Base-by-base conservation (phyloP, 1,140 invertebrate genomes). In the Drosophila erecta region DNA sequence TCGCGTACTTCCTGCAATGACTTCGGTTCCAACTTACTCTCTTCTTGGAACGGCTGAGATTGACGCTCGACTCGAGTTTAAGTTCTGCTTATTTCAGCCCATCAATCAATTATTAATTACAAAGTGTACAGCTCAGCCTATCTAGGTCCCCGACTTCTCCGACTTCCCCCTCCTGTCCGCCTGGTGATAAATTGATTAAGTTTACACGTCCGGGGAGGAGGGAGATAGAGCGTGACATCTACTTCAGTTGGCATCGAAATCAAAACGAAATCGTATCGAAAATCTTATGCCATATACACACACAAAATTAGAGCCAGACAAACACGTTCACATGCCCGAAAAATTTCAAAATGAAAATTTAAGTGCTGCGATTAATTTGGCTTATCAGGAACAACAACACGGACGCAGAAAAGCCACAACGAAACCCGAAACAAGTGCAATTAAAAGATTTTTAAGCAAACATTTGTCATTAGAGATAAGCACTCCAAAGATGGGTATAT, bases 101-200 rank as follows among this genome's bases (percentile, higher is more conserved):
- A 89, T 89, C 85, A 84, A 89, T 89, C 85, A 89, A 80, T 84
- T 89, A 89, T 90, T 89, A 89, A 89, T 89, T 89, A 89, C 85
- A 80, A 77, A 60, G 46, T 78, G 76, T 77, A 78, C 76, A 77
- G 50, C 50, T 24, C 41, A 51, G 44, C 12, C 54, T 38, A 55
- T 56, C 49, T 70, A 57, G 59, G n/a, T 15, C 22, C 57, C 7
- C 22, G 12, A 12, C 47, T 27, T n/a, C 27, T 33, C 41, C 3
- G n/a, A 12, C 47, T 27, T n/a, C 27, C 38, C 41, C 3, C 50
- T 37, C 35, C 7, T 8, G 56, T 1, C 27, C 4, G 15, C 30
- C 17, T 3, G 40, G 70, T 72, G 83, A 85, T 85, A 87, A 85
- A 81, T 85, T 85, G 81, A 85, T 85, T 85, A 78, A 81, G 79